A percentile compares a stretch with the other conserved stretches of the same genome.
phyloP scores from a whole-genome alignment of 2,888 invertebrate genomes.

The Calameuta pallipes region DNA sequence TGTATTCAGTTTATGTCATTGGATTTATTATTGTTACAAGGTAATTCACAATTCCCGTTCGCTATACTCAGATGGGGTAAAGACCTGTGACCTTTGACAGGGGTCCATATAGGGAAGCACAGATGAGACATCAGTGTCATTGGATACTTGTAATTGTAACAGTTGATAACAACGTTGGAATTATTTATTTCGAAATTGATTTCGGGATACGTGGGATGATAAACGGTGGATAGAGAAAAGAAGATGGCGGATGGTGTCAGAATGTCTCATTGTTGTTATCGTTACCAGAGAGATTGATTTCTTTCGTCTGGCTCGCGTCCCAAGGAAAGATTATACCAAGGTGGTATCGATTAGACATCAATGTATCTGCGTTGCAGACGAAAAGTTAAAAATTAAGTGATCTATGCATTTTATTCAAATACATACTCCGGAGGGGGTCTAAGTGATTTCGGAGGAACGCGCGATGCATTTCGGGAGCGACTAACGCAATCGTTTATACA shows the following conservation, averaged over 20 bases:
- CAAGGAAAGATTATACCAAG: neutral
- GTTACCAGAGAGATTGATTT: neutral
- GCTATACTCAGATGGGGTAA: neutral
- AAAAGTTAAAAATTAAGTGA: neutral
- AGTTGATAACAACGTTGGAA: neutral
- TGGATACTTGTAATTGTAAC: neutral
- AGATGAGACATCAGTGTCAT: neutral
- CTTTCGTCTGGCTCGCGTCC: neutral
- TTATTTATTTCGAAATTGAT: neutral
- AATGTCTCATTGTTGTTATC: neutral
- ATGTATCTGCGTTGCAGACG: neutral
- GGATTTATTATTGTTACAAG: neutral
- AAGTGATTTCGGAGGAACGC: neutral
- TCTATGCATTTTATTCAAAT: neutral
- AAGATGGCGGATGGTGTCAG: neutral
- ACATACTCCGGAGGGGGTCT: neutral
- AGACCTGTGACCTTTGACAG: neutral
- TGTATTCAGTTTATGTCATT: neutral
- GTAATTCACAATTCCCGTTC: neutral
- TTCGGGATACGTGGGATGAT: neutral
- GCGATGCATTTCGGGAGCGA: neutral
- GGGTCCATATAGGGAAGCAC: neutral
- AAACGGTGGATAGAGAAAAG: neutral
- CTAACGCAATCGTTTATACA: neutral
- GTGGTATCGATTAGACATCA: neutral